Conservation (phyloP, 2,797 vertebrate species). For the Rhinogobio ventralis region DNA sequence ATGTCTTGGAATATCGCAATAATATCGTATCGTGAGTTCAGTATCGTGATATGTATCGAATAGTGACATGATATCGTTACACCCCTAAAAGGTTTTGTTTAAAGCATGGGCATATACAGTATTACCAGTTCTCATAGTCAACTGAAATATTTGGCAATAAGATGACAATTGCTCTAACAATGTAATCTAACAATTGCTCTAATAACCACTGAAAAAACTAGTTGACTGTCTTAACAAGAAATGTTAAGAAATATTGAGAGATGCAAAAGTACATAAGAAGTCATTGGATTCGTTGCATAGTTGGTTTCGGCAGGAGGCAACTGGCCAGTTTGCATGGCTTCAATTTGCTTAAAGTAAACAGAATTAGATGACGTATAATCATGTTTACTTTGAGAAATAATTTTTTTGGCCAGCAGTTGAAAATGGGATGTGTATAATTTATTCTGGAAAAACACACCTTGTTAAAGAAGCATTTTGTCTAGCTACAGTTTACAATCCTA, state of each 20-base stretch:
- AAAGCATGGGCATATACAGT: not conserved
- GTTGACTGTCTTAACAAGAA: not conserved
- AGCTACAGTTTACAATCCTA: conserved; percentile 1
- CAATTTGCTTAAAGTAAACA: conserved; percentile 35
- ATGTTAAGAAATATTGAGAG: not conserved
- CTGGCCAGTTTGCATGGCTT: conserved; percentile 9
- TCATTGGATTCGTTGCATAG: not conserved
- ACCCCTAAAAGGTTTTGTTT: not conserved
- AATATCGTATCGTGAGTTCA: too few species aligned
- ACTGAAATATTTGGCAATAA: not conserved
- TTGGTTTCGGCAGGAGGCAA: not conserved
- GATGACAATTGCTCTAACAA: not conserved
- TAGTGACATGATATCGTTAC: too few species aligned
- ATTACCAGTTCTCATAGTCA: conserved; percentile 15
- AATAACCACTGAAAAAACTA: not conserved
- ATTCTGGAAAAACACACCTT: conserved; percentile 52
- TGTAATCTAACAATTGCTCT: too few species aligned
- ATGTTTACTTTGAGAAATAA: not conserved
- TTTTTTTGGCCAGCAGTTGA: conserved; percentile 6
- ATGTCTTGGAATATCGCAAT: too few species aligned
- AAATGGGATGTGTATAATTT: conserved; percentile 32
- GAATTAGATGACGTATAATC: conserved; percentile 38
- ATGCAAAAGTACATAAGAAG: not conserved
- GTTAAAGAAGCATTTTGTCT: conserved; percentile 31
- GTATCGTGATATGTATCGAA: too few species aligned